These are phyloP conservation scores for Theristus sp. DNA, from an alignment of 2,888 invertebrate genomes.

Conservation along the genomic window DNA sequence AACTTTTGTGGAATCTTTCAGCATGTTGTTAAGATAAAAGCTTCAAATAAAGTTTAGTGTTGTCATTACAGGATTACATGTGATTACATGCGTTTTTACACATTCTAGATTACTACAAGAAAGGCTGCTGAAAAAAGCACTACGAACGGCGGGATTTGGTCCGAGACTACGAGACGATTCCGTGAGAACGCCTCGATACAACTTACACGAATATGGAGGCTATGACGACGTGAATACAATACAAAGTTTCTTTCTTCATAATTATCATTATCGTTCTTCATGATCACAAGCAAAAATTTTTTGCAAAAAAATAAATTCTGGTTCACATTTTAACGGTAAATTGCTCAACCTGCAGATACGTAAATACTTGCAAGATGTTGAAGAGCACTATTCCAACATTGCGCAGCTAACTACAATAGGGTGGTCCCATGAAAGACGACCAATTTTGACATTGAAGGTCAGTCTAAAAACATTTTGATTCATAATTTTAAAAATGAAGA, in stretches of 20 bases:
- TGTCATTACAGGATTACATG: too few relatives aligned
- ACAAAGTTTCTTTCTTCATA: too few relatives aligned
- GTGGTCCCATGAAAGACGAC: constrained; percentile 20
- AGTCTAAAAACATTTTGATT: too few relatives aligned
- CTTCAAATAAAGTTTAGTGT: too few relatives aligned
- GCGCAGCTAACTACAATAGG: constrained; percentile 22
- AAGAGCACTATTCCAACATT: constrained; percentile 16
- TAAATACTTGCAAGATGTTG: constrained; percentile 21
- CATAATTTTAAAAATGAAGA: too few relatives aligned
- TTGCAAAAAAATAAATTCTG: neutral
- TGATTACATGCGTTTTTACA: too few relatives aligned
- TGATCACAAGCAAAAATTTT: neutral
- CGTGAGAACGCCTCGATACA: neutral
- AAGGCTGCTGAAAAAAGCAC: neutral
- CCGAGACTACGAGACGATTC: neutral
- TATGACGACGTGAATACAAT: neutral
- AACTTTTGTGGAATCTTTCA: too few relatives aligned
- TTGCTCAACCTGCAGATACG: constrained; percentile 11
- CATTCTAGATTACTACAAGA: neutral
- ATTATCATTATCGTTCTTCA: too few relatives aligned
- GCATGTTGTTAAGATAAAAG: too few relatives aligned
- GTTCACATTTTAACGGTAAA: neutral
- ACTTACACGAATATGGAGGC: neutral
- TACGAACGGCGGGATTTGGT: neutral
- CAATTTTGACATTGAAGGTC: constrained; percentile 10